Evolutionary conservation across 2,888 invertebrate genomes (phyloP), one percentile per base, ranked within the genome.

Genomic region (Therioaphis trifolii): DNA sequence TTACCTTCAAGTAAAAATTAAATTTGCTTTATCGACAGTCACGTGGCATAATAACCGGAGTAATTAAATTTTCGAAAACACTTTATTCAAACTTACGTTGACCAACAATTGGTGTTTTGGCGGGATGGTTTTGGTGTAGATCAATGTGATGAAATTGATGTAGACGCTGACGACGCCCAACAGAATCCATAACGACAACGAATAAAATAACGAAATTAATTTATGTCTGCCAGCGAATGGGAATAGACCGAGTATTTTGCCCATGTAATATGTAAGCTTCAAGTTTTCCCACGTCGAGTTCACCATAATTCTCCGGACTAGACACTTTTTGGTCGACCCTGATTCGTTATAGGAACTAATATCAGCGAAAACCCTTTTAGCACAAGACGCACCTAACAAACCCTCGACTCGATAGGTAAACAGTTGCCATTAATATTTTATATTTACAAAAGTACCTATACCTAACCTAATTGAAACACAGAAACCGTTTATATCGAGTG

Each of bases 1-100:
- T 76, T 29, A 76, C n/a, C 76, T 76, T 27, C 35, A 58, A 75
- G 35, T 35, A 35, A 35, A 35, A 3, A 35, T 5, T 35, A 7
- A 35, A 35, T 35, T n/a, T 35, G 35, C 35, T 5, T 35, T 35
- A 35, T 35, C 21, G 12, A 24, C 21, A 24, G n/a, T n/a, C n/a
- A n/a, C n/a, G n/a, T n/a, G n/a, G n/a, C n/a, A n/a, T n/a, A n/a
- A n/a, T n/a, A n/a, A n/a, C n/a, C n/a, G n/a, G n/a, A n/a, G n/a
- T n/a, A n/a, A n/a, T n/a, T n/a, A n/a, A n/a, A n/a, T 35, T 35
- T 35, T 35, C 35, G 7, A 35, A 35, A 35, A 35, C n/a, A n/a
- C n/a, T n/a, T 35, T 35, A 35, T 35, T 35, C 35, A 35, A n/a
- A n/a, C n/a, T n/a, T n/a, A 76, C 76, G 18, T 46, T 43, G 27